Base-by-base conservation (phyloP, 2,113 vertebrate species). In the Casuarius casuarius region DNA sequence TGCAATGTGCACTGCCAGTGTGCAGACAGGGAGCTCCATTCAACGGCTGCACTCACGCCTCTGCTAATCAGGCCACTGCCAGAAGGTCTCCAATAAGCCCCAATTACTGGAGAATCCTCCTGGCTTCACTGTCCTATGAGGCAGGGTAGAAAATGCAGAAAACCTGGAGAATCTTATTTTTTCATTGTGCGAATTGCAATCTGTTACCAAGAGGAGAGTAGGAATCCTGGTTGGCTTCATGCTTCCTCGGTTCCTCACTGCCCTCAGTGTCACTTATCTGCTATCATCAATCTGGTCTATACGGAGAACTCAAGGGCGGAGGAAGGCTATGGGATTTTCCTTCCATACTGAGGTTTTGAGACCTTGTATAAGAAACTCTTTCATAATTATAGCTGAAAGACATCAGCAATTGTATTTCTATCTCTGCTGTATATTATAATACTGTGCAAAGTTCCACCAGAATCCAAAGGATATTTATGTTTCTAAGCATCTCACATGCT, bases 1-100 rank as follows among this genome's bases (percentile, higher is more conserved):
- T 15, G 38, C 71, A 48, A 40, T 62, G 33, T 4, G 14, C 33
- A 1, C 4, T 58, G 48, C 7, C 19, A 16, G 21, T 2, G 1
- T 22, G n/a, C 16, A 31, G 48, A 22, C 0, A 0, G 59, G 26
- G 26, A 77, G 14, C 9, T 49, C 6, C 44, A 7, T 5, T 28
- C 44, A 9, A 1, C 19, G n/a, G 8, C 71, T 73, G n/a, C 40
- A 42, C 8, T 22, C 25, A 52, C 42, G 33, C 5, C 4, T 3
- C 48, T 75, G 28, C 48, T 2, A 0, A 12, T n/a, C 42, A 25
- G 65, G 31, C 4, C 62, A 18, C 8, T 54, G 31, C 15, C 28
- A 51, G 26, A 4, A 19, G 42, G 11, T 35, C 59, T 63, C 52
- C 8, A 20, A 28, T 11, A 48, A 87, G 90, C 8, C 2, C 31